These are phyloP conservation scores for Numida meleagris DNA, from an alignment of 2,113 vertebrate species.

Conservation along the genomic window DNA sequence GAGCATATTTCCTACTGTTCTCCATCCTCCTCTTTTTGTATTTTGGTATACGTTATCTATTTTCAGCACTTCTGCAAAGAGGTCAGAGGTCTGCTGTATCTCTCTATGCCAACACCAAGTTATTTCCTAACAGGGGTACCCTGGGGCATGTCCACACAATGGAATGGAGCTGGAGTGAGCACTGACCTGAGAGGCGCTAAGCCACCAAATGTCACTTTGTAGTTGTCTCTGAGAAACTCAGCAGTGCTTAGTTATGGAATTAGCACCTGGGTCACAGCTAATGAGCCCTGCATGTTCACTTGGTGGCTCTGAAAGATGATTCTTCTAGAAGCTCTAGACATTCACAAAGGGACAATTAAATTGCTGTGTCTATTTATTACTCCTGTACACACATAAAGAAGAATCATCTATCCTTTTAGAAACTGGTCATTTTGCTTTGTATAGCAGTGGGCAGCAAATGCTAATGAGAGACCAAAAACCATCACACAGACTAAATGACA, in stretches of 20 bases:
- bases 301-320: background rate
- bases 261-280: background rate
- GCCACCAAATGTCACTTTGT: background rate
- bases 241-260: background rate
- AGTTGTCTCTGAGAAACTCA: background rate
- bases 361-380: background rate
- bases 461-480: slow-evolving; percentile 24
- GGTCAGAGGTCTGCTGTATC: background rate
- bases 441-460: background rate
- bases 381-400: background rate
- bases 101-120: background rate
- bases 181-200: background rate
- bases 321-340: background rate
- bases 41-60: background rate
- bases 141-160: background rate
- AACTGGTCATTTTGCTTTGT: slow-evolving; percentile 32
- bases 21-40: background rate
- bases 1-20: background rate
- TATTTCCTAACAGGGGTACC: background rate
- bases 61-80: background rate
- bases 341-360: background rate
- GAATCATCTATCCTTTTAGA: slow-evolving; percentile 15
- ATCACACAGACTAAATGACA: slow-evolving; percentile 19
- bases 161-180: rapidly evolving
- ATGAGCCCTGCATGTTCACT: background rate